Percentiles rank a stretch among this genome's conserved stretches.
phyloP scores from a whole-genome alignment of 2,888 invertebrate species.

The Chirona hameri region DNA sequence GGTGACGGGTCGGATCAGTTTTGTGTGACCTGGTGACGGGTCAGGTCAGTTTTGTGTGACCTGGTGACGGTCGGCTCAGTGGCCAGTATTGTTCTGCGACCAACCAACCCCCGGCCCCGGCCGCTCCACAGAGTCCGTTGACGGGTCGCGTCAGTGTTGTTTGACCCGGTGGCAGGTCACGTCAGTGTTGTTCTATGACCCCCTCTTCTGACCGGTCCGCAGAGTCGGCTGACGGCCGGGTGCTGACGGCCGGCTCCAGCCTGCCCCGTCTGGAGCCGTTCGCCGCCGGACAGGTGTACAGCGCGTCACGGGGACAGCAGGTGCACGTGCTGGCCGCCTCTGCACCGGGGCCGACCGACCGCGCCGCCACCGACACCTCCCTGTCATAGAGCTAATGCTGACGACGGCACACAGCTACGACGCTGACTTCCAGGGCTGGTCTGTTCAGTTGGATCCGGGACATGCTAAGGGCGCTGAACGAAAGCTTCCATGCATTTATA shows the following conservation, averaged over 20 bases:
- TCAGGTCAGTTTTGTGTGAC: too few species aligned
- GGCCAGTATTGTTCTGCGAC: background rate
- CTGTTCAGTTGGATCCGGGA: background rate
- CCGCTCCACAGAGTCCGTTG: background rate
- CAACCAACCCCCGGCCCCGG: too few species aligned
- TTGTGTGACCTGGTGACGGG: too few species aligned
- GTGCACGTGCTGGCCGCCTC: conserved; percentile 72
- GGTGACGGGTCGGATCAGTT: too few species aligned
- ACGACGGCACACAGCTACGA: background rate
- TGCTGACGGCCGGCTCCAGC: conserved; percentile 34
- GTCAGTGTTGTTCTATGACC: background rate
- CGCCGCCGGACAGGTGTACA: conserved; percentile 87
- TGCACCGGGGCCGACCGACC: conserved; percentile 41
- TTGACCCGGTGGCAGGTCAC: background rate
- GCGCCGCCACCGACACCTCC: conserved; percentile 39
- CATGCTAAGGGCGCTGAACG: too few species aligned
- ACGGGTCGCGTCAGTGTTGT: background rate
- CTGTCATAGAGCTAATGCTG: background rate
- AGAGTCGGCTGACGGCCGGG: background rate
- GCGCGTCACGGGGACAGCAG: conserved; percentile 84
- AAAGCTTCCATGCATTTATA: too few species aligned
- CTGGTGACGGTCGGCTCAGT: too few species aligned
- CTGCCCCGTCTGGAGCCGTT: conserved; percentile 77
- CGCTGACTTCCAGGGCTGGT: background rate
- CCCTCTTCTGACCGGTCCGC: background rate